Evolutionary conservation across 2,888 invertebrate genomes (phyloP).

Genomic region (Mechanitis mazaeus): DNA sequence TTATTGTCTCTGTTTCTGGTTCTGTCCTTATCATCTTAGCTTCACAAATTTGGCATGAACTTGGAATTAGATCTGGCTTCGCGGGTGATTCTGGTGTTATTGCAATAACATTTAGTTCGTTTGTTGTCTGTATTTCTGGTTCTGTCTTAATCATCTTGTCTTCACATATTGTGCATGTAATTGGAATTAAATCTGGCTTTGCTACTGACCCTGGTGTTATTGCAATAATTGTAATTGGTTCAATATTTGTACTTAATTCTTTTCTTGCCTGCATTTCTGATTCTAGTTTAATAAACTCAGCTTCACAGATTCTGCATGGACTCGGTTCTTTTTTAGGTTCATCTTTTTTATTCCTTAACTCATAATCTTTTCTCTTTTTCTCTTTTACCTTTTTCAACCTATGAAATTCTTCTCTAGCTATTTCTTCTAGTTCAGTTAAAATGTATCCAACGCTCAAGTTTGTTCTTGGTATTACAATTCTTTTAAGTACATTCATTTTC

Average conservation of each 20-base stretch:
- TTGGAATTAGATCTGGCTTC: background rate
- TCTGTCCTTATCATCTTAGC: background rate
- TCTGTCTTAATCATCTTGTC: too few species aligned
- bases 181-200: background rate
- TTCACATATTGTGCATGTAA: too few species aligned
- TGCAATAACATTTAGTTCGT: too few species aligned
- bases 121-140: too few species aligned
- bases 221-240: background rate
- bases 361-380: constrained; percentile 25
- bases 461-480: constrained; percentile 42
- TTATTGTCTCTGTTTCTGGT: background rate
- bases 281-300: background rate
- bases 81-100: too few species aligned
- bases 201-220: constrained; percentile 5
- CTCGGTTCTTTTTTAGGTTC: background rate
- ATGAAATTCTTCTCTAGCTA: constrained; percentile 42
- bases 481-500: constrained; percentile 41
- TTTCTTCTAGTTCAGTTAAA: constrained; percentile 41
- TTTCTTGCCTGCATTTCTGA: background rate
- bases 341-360: constrained; percentile 18
- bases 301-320: background rate
- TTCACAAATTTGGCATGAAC: background rate
- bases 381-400: constrained; percentile 40
- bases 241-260: background rate
- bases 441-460: constrained; percentile 39